phyloP scores from a whole-genome alignment of 1,140 invertebrate genomes.

The Zophobas morio region DNA sequence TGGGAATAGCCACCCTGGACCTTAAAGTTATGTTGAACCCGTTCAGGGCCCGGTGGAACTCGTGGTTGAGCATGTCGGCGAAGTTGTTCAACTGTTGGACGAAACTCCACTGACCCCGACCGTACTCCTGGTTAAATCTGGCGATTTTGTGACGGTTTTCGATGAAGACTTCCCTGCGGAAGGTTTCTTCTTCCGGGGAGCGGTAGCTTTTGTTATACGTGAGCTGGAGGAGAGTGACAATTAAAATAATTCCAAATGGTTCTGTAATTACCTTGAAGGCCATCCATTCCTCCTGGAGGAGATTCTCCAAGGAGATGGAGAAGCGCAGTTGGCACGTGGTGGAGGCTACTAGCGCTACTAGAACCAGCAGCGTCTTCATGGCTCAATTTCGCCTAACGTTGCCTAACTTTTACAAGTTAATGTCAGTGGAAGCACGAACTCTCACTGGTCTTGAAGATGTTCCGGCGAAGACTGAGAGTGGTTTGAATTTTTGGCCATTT shows the following conservation, averaged over 20 bases:
- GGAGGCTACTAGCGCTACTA: background rate
- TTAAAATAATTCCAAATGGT: background rate
- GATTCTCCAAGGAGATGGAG: conserved; percentile 3
- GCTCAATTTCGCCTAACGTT: background rate
- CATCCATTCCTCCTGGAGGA: conserved; percentile 11
- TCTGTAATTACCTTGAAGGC: conserved; percentile 10
- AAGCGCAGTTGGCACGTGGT: background rate
- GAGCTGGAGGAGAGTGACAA: background rate
- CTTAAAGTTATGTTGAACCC: conserved; percentile 4
- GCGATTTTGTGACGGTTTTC: conserved; percentile 50
- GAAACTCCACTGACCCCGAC: conserved; percentile 46
- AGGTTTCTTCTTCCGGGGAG: conserved; percentile 8
- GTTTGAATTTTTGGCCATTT: no score
- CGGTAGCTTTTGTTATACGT: conserved; percentile 21
- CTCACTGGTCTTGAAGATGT: no score
- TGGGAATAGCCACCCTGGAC: background rate
- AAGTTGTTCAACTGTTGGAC: conserved; percentile 50
- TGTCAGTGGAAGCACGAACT: no score
- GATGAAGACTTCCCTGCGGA: conserved; percentile 71
- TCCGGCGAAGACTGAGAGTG: no score
- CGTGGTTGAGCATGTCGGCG: conserved; percentile 47
- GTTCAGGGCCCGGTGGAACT: conserved; percentile 44
- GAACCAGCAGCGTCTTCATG: background rate
- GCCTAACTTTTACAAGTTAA: no score
- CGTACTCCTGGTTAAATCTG: conserved; percentile 47